phyloP scores from a whole-genome alignment of 2,797 vertebrate genomes.

The Sciurus carolinensis region DNA sequence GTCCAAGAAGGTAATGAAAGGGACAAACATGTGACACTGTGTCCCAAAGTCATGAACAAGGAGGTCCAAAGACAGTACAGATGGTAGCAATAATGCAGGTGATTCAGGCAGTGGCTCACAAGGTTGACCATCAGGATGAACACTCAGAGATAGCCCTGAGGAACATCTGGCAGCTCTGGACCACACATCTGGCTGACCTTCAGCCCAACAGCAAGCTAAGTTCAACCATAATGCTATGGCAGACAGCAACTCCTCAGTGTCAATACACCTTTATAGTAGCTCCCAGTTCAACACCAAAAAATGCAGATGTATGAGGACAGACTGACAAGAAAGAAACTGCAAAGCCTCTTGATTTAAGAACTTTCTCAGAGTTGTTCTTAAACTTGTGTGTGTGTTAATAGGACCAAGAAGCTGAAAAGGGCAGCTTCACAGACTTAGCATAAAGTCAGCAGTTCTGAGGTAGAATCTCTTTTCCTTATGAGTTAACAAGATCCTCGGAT shows the following conservation, averaged over 20 bases:
- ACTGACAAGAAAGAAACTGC: background rate
- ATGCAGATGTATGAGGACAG: background rate
- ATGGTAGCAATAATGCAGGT: background rate
- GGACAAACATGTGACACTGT: background rate
- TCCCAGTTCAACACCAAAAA: background rate
- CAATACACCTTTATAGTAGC: background rate
- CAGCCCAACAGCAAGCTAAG: background rate
- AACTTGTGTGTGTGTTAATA: background rate
- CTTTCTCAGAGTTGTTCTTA: slow-evolving; percentile 21
- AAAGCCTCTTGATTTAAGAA: slow-evolving; percentile 34
- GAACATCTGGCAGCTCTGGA: background rate
- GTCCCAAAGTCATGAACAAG: slow-evolving; percentile 5
- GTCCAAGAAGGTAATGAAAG: background rate
- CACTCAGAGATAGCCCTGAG: background rate
- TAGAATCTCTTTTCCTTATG: background rate
- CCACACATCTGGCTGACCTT: background rate
- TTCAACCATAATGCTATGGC: background rate
- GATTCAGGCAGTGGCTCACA: background rate
- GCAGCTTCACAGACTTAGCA: background rate
- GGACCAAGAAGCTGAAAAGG: background rate
- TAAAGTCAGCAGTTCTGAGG: background rate
- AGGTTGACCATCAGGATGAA: background rate
- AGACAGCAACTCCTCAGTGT: background rate
- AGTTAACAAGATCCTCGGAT: background rate
- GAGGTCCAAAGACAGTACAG: background rate